Evolutionary conservation across 2,113 vertebrate species (phyloP).

Genomic region (Mesitornis unicolor): DNA sequence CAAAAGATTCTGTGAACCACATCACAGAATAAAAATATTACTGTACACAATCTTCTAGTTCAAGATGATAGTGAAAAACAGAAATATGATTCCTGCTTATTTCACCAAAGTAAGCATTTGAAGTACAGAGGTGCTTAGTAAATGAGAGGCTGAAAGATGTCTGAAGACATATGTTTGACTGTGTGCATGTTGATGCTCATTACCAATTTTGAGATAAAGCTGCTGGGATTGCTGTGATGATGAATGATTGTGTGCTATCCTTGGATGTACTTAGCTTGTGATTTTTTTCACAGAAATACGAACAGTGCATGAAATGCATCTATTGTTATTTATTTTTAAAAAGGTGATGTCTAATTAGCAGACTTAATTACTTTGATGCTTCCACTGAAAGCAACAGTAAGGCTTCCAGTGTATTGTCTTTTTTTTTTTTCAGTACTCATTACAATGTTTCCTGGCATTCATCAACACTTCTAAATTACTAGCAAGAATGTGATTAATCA

Average conservation of each 20-base stretch:
- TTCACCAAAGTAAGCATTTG: neutral
- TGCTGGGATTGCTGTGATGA: neutral
- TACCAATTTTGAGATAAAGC: neutral
- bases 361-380: neutral
- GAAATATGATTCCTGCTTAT: neutral
- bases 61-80: neutral
- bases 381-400: neutral
- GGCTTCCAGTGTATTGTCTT: neutral
- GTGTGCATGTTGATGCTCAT: neutral
- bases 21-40: neutral
- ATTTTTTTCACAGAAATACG: neutral
- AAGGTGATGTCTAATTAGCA: neutral
- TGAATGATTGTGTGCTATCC: neutral
- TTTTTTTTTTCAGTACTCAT: neutral
- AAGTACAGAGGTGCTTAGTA: neutral
- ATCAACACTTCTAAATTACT: conserved; percentile 45
- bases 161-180: neutral
- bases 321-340: neutral
- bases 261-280: neutral
- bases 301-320: neutral
- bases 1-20: neutral
- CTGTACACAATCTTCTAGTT: neutral
- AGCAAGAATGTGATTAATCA: conserved; percentile 54
- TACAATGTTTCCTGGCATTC: conserved; percentile 26
- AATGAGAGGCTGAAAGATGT: neutral